Base-by-base conservation (phyloP, 1,140 invertebrate species). In the Drosophila pseudoananassae region DNA sequence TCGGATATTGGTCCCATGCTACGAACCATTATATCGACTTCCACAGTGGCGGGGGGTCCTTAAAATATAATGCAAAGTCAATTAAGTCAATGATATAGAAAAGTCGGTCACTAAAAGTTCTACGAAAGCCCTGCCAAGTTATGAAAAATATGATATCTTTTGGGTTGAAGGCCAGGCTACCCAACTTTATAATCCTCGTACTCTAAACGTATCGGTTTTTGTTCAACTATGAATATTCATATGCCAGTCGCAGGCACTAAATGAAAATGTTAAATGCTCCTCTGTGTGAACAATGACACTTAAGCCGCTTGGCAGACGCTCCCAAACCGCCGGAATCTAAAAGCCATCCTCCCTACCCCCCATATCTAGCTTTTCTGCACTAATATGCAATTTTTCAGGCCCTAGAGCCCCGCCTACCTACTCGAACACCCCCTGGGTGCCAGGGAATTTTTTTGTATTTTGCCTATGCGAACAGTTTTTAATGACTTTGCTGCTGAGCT, bases 1-100 rank as follows among this genome's bases (percentile, higher is more conserved):
- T 97, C 97, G 1, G 96, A 97, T 70, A 98, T 96, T 20, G 96
- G 96, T 31, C 97, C 96, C 96, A 98, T 97, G 76, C 96, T 97
- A 64, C 96, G 93, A 2, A 98, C 96, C 94, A 96, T 95, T 43
- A 98, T 96, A 90, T 97, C 96, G 9, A 97, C 96, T 87, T 97
- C 96, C n/a, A 98, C 94, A 1, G 95, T 93, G 25, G 96, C 95
- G 5, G 96, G 96, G 1, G 95, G 94, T 36, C 96, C 95, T 96
- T 84, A 92, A 92, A 20, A 46, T 10, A 6, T 10, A 45, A 17
- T 2, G 0, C 9, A 46, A 43, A 43, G 25, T 5, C 25, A 27
- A 27, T 27, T 27, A 27, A 27, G 25, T 27, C 25, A 27, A 27
- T 27, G 25, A 27, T 27, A 6, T 27, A 7, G 25, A 27, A 27